Evolutionary conservation across 64 coral and sea anemone genomes (phyloP), one percentile per base, ranked within the genome.

Genomic region (Montipora foliosa): DNA sequence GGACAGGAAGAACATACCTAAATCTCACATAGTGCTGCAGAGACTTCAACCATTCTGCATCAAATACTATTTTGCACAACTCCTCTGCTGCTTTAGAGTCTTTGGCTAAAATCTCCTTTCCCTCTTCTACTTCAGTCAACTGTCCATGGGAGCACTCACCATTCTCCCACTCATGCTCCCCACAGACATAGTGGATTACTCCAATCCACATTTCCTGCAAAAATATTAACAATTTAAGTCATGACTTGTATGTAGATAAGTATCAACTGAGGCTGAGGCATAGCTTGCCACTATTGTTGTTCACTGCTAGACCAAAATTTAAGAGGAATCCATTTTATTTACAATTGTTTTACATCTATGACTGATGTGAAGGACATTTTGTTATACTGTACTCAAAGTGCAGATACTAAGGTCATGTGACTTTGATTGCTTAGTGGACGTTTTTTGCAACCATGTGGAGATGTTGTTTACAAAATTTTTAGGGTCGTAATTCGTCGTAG

Each of bases 151-250:
- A 50, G 71, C 79, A 92, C 51, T 82, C n/a, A 16, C 90, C 75
- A 78, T 89, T 55, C 17, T n/a, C 50, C 88, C 88, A 89, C 74
- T 89, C 88, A 79, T 89, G 74, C 20, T 88, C 84, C 14, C 85
- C 85, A 94, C 57, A 49, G 6, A 89, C 64, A 74, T 64, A 85
- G 74, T 94, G 92, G 4, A 89, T 52, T 47, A 94, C 77, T 11
- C n/a, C n/a, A n/a, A n/a, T 62, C 85, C 92, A 88, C 58, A 67
- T 94, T 37, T 87, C 78, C 92, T 79, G 73, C 22, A 75, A 44
- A 0, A 37, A 21, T 25, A 44, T 75, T 3, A 75, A 25, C 4
- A 24, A 75, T 24, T 44, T 45, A 44, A 45, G 3, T 75, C 10
- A 44, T 64, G 60, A 64, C 60, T 64, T 64, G 13, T 11, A 64